Percentiles rank a stretch among this genome's conserved stretches.
phyloP scores from a whole-genome alignment of 2,888 invertebrate species.

The Timandra comae region DNA sequence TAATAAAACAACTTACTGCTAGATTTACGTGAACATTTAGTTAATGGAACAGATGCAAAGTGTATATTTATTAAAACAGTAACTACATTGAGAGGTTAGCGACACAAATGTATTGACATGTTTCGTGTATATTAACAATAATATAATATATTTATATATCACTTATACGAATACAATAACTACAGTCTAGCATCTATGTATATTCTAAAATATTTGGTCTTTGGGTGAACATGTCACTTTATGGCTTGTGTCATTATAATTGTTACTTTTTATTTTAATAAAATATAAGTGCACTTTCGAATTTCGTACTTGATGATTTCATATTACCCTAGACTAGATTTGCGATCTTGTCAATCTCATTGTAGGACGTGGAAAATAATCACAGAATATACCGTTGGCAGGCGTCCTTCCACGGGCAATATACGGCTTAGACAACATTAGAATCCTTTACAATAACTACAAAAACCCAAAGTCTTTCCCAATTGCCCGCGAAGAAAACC shows the following conservation, averaged over 20 bases:
- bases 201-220: conserved; percentile 74
- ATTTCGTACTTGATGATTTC: conserved; percentile 57
- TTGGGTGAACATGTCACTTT: conserved; percentile 73
- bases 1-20: conserved; percentile 23
- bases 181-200: conserved; percentile 64
- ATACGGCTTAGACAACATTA: too few species aligned
- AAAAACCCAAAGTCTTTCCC: too few species aligned
- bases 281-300: conserved; percentile 72
- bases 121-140: conserved; percentile 27
- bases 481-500: too few species aligned
- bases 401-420: too few species aligned
- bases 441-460: too few species aligned
- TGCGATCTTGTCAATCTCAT: conserved; percentile 46
- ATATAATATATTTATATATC: conserved; percentile 39
- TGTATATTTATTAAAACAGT: too few species aligned
- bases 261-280: conserved; percentile 52
- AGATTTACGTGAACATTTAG: conserved; percentile 27
- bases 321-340: conserved; percentile 65
- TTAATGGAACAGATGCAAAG: too few species aligned
- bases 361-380: conserved; percentile 44
- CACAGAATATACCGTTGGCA: conserved; percentile 33
- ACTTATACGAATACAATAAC: conserved; percentile 55
- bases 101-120: conserved; percentile 43
- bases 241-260: conserved; percentile 61
- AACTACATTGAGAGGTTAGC: conserved; percentile 46